A percentile compares a stretch with the other conserved stretches of the same genome.
phyloP scores from a whole-genome alignment of 2,113 vertebrate genomes.

The Acrocephalus kingi region DNA sequence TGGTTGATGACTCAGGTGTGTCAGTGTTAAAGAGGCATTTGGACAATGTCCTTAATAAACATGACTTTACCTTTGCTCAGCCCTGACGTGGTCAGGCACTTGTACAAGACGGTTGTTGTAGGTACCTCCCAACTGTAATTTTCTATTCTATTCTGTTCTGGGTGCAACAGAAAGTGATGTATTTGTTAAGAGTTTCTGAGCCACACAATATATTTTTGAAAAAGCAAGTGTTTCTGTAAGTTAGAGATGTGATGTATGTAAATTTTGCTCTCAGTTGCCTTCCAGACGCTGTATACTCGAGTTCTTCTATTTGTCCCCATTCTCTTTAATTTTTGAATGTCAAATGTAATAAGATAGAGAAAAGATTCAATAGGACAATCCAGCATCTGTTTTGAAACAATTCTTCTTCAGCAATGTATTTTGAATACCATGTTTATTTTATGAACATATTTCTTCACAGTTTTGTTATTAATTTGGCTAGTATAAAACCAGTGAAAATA shows the following conservation, averaged over 20 bases:
- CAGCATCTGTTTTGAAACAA: neutral
- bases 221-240: neutral
- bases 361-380: neutral
- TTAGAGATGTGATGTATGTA: neutral
- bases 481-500: constrained; percentile 11
- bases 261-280: neutral
- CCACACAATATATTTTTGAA: neutral
- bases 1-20: neutral
- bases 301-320: neutral
- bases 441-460: constrained; percentile 1
- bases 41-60: neutral
- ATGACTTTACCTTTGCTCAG: neutral
- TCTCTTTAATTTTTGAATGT: neutral
- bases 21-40: neutral
- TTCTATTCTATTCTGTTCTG: neutral
- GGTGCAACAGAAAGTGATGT: neutral
- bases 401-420: neutral
- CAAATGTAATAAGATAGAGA: neutral
- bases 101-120: accelerated
- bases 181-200: neutral
- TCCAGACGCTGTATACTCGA: neutral
- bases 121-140: neutral
- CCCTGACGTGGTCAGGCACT: neutral
- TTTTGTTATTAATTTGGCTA: constrained; percentile 17
- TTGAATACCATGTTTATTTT: neutral